Evolutionary conservation across 2,888 invertebrate genomes (phyloP).

Genomic region (Osmoderma eremita): DNA sequence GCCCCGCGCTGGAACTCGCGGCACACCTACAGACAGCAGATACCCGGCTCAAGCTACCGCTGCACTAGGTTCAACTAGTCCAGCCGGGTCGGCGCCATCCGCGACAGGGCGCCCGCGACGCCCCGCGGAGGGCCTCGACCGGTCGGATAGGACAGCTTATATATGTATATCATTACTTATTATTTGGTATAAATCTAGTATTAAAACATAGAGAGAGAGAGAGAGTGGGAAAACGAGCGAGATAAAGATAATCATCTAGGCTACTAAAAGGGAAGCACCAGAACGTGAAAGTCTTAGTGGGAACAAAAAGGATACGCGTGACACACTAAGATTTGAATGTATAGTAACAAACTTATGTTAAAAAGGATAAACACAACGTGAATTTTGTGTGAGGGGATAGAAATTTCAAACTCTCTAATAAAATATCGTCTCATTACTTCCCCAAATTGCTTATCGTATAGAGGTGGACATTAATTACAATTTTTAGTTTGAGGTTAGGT

Average conservation of each 20-base stretch:
- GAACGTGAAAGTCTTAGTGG: constrained; percentile 14
- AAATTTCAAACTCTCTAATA: constrained; percentile 12
- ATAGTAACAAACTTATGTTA: constrained; percentile 8
- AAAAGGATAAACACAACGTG: constrained; percentile 26
- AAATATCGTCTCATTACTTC: too few species aligned
- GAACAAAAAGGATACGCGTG: constrained; percentile 18
- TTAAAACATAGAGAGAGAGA: constrained; percentile 13
- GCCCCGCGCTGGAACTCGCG: constrained; percentile 99
- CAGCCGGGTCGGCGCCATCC: constrained; percentile 27
- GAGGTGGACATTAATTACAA: too few species aligned
- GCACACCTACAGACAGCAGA: constrained; percentile 88
- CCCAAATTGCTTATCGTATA: too few species aligned
- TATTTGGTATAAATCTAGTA: not conserved
- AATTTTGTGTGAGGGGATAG: not conserved
- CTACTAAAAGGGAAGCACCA: constrained; percentile 12
- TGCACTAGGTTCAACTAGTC: constrained; percentile 49
- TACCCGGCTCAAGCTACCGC: constrained; percentile 62
- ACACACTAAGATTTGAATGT: constrained; percentile 13
- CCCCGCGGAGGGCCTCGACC: constrained; percentile 22
- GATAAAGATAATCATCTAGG: constrained; percentile 14
- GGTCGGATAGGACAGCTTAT: constrained; percentile 21
- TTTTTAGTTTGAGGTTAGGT: too few species aligned
- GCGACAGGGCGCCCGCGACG: not conserved
- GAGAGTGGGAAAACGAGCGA: not conserved
- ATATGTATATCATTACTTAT: constrained; percentile 7